Percentiles rank a stretch among this genome's conserved stretches.
phyloP scores from a whole-genome alignment of 2,797 vertebrate genomes.

The Phrynocephalus guinanensis region DNA sequence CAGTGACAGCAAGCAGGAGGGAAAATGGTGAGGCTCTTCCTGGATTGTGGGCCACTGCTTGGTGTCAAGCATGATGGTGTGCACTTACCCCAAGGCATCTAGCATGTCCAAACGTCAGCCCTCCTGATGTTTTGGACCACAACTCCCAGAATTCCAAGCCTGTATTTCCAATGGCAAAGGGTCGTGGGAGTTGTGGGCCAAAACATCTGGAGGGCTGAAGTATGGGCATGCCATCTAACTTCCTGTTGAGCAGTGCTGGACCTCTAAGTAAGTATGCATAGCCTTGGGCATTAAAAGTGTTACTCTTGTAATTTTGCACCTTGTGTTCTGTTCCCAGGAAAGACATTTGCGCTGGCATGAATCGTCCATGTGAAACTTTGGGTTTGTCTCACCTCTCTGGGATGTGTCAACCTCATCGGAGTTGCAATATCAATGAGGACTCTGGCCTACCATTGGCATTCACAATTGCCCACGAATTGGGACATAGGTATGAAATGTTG shows the following conservation, averaged over 20 bases:
- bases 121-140: no score
- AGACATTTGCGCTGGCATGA: slow-evolving; percentile 94
- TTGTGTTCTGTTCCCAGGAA: slow-evolving; percentile 82
- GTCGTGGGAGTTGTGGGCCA: no score
- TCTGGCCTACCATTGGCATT: slow-evolving; percentile 95
- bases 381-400: slow-evolving; percentile 96
- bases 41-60: neutral
- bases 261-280: neutral
- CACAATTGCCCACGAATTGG: slow-evolving; percentile 96
- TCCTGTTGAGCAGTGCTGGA: neutral
- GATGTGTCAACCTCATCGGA: slow-evolving; percentile 95
- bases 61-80: neutral
- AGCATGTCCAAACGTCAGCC: no score
- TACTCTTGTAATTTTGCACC: neutral
- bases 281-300: neutral
- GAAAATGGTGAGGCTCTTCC: neutral
- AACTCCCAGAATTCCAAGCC: no score
- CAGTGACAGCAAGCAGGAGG: neutral
- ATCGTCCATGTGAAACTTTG: slow-evolving; percentile 94
- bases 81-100: neutral
- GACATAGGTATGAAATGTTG: slow-evolving; percentile 87
- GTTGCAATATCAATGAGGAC: slow-evolving; percentile 98
- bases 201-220: no score
- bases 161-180: no score
- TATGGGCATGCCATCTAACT: no score